These are phyloP conservation scores for Carollia perspicillata DNA, from an alignment of 2,113 vertebrate species.

Conservation along the genomic window DNA sequence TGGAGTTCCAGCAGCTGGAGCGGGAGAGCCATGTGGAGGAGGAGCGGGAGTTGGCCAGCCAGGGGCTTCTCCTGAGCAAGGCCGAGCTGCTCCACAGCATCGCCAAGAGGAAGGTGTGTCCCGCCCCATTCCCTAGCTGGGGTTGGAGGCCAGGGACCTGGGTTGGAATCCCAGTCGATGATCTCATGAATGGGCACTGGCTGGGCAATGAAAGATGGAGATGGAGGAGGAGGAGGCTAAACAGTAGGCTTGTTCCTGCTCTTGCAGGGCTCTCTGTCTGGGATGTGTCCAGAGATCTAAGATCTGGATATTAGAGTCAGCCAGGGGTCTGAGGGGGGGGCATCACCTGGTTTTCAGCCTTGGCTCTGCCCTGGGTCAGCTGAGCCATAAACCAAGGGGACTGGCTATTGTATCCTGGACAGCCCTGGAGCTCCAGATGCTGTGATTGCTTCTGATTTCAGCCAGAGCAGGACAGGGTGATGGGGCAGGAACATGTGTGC, in stretches of 20 bases:
- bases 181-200: not conserved
- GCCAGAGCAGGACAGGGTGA: not conserved
- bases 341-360: not conserved
- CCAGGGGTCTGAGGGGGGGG: not conserved
- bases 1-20: conserved; percentile 99
- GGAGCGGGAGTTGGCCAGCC: conserved; percentile 88
- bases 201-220: not conserved
- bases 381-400: not conserved
- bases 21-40: conserved; percentile 94
- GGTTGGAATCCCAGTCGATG: not conserved
- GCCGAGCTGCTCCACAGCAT: conserved; percentile 87
- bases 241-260: not conserved
- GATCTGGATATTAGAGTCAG: not conserved
- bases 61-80: conserved; percentile 90
- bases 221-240: not conserved
- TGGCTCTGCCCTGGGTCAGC: not conserved
- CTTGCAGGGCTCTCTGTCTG: not conserved
- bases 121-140: rapidly evolving
- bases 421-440: not conserved
- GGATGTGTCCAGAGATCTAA: not conserved
- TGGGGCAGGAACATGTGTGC: not conserved
- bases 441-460: not conserved
- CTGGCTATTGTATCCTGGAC: not conserved
- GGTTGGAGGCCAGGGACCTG: not conserved
- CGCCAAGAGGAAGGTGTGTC: conserved; percentile 89